Evolutionary conservation across 2,888 invertebrate species (phyloP), one percentile per base, ranked within the genome.

Genomic region (Mylabris sibirica): DNA sequence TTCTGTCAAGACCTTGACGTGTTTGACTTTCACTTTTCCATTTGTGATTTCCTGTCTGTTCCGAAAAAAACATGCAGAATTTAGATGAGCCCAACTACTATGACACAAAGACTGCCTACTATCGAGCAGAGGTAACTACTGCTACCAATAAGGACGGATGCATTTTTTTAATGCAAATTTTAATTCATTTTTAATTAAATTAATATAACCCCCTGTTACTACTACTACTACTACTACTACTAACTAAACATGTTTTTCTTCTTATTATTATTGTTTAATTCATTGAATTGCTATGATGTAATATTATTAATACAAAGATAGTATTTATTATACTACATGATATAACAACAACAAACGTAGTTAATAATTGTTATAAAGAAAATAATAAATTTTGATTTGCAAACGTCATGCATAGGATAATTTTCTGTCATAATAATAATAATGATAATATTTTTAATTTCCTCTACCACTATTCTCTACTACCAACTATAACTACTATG

Each of bases 1-100:
- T 53, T 44, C 20, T 53, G 49, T 53, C n/a, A n/a, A 59, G 53
- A 64, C 49, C 64, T 64, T 59, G 64, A 64, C 59, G 59, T 38
- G 59, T 30, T 59, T 57, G 11, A 49, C 49, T 64, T 64, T 64
- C 53, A 53, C 64, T 38, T 53, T 64, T 14, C 49, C 38, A 59
- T 64, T 57, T 24, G 57, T 64, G 63, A 57, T 63, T 53, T 59
- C 64, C 64, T 64, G 64, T 59, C 64, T 53, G 49, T 53, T 53
- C 44, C 44, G 44, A 44, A 53, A 44, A 53, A 53, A 53, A 53
- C 49, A 53, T 20, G 49, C 22, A 53, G 49, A 53, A 53, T 53
- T 53, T 22, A 53, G 49, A 53, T 53, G 49, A 44, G 44, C n/a
- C 30, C 30, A 30, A 30, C 30, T 30, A 30, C 8, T 30, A 30